These are phyloP conservation scores for Sogatella furcifera DNA, from an alignment of 1,140 invertebrate species.

Conservation along the genomic window DNA sequence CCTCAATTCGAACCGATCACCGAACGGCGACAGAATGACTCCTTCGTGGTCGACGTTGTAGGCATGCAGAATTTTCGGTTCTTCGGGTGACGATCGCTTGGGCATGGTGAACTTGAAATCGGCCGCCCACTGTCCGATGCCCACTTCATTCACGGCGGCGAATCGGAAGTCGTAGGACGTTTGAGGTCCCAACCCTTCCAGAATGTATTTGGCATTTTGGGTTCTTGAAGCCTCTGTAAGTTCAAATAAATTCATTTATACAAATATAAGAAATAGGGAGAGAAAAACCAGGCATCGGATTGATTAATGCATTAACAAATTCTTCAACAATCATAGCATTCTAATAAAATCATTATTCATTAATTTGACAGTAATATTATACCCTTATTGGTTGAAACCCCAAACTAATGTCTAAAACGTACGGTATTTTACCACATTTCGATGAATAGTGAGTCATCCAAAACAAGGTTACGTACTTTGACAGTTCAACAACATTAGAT, in stretches of 20 bases:
- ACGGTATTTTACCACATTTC: too few species aligned
- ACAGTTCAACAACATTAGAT: too few species aligned
- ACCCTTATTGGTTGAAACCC: too few species aligned
- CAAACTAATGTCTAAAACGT: too few species aligned
- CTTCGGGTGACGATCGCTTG: conserved; percentile 40
- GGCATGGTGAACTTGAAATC: conserved; percentile 43
- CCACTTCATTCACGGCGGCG: conserved; percentile 72
- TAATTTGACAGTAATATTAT: too few species aligned
- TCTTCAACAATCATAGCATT: too few species aligned
- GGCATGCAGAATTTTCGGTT: conserved; percentile 40
- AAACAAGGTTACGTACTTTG: too few species aligned
- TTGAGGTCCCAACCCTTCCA: conserved; percentile 69
- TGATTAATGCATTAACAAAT: too few species aligned
- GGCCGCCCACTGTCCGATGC: conserved; percentile 57
- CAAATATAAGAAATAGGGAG: too few species aligned
- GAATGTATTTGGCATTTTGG: conserved; percentile 41
- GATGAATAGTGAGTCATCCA: too few species aligned
- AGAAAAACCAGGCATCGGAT: too few species aligned
- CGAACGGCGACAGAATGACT: conserved; percentile 41
- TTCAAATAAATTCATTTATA: not conserved
- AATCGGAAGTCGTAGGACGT: conserved; percentile 77
- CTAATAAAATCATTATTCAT: too few species aligned
- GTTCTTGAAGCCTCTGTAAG: conserved; percentile 28
- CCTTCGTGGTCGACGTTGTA: conserved; percentile 25
- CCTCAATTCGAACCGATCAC: conserved; percentile 62